Percentiles rank a stretch among this genome's conserved stretches.
These are phyloP conservation scores for Catocala nupta DNA, from an alignment of 2,888 invertebrate species.

Conservation along the genomic window DNA sequence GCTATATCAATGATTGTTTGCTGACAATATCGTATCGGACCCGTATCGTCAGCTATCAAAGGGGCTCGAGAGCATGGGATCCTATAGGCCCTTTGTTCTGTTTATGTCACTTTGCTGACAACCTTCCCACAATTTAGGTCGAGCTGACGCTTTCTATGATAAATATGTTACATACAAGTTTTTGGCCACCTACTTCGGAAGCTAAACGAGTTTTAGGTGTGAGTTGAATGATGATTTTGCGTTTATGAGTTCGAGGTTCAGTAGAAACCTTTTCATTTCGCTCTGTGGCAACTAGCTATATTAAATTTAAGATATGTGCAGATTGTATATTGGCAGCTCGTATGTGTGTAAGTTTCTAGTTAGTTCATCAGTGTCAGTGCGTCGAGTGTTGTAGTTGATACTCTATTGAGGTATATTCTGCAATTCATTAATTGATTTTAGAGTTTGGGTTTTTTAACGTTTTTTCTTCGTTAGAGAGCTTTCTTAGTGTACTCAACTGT, in stretches of 20 bases:
- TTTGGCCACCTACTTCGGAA: constrained; percentile 14
- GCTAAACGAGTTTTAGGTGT: not conserved
- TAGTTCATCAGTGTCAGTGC: no score
- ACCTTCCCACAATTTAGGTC: constrained; percentile 48
- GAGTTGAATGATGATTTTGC: not conserved
- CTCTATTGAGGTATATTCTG: no score
- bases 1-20: not conserved
- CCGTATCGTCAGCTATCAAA: constrained; percentile 11
- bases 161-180: constrained; percentile 42
- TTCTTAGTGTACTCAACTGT: no score
- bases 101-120: constrained; percentile 53
- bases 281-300: no score
- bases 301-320: no score
- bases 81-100: constrained; percentile 46
- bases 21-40: constrained; percentile 3
- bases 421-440: no score
- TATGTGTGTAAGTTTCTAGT: no score
- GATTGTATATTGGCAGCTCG: no score
- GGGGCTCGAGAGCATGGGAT: constrained; percentile 23
- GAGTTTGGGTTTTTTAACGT: no score
- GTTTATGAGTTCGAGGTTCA: not conserved
- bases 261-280: no score
- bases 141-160: constrained; percentile 45
- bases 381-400: no score
- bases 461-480: no score